Percentiles rank a stretch among this genome's conserved stretches.
Evolutionary conservation across 2,797 vertebrate genomes (phyloP).

Genomic region (Xyrichtys novacula): DNA sequence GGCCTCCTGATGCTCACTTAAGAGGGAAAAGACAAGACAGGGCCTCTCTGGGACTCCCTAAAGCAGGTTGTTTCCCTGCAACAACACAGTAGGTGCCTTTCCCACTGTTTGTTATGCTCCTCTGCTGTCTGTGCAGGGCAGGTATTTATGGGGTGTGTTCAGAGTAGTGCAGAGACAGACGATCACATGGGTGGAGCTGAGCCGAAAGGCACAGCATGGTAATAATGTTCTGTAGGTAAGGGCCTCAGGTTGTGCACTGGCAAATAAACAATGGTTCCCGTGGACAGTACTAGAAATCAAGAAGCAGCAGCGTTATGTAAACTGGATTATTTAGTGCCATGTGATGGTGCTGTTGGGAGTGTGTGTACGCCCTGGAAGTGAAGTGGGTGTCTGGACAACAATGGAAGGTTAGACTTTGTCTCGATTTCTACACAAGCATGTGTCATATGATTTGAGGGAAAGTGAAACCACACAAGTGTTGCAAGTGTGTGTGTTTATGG

Average conservation of each 20-base stretch:
- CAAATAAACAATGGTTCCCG: constrained; percentile 27
- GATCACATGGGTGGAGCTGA: constrained; percentile 68
- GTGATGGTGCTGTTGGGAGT: constrained; percentile 54
- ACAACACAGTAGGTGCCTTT: constrained; percentile 76
- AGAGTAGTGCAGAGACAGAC: constrained; percentile 35
- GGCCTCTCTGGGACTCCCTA: constrained; percentile 62
- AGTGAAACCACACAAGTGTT: constrained; percentile 60
- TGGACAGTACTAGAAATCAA: constrained; percentile 46
- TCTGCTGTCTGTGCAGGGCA: constrained; percentile 53
- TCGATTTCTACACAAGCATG: constrained; percentile 37
- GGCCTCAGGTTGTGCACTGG: constrained; percentile 35
- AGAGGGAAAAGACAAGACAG: constrained; percentile 68
- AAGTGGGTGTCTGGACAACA: constrained; percentile 55
- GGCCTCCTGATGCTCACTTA: constrained; percentile 76
- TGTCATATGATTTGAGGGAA: constrained; percentile 53
- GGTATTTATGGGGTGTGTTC: constrained; percentile 75
- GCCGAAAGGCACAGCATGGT: constrained; percentile 34
- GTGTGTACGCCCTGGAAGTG: constrained; percentile 40
- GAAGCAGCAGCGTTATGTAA: constrained; percentile 60
- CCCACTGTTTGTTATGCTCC: constrained; percentile 57
- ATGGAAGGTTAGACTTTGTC: constrained; percentile 63
- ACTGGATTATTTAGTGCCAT: constrained; percentile 61
- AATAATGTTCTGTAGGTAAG: constrained; percentile 43
- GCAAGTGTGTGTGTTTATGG: constrained; percentile 64
- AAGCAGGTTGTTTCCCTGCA: constrained; percentile 58